Evolutionary conservation across 2,113 vertebrate genomes (phyloP).

Genomic region (Hemiprocne comata): DNA sequence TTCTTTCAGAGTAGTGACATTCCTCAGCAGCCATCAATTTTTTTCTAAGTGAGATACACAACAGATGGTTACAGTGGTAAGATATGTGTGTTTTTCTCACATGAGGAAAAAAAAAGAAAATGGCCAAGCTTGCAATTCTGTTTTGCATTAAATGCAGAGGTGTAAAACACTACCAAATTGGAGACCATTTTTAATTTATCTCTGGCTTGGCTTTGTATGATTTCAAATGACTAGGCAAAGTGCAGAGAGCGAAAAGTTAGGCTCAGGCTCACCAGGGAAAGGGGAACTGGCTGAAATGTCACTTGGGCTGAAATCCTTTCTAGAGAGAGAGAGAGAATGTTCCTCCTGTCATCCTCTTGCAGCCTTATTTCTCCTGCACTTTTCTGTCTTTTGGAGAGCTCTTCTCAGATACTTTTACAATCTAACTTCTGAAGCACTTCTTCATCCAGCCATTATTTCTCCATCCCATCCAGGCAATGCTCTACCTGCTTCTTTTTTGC

Average conservation of each 20-base stretch:
- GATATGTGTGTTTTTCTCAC: background rate
- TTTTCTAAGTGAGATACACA: background rate
- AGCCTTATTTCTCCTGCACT: background rate
- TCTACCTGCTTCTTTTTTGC: background rate
- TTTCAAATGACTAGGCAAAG: background rate
- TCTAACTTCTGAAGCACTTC: background rate
- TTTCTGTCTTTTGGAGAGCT: background rate
- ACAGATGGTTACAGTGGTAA: constrained; percentile 11
- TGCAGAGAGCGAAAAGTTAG: background rate
- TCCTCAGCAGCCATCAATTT: background rate
- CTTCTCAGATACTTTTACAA: background rate
- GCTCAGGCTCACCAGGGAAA: background rate
- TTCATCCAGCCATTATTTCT: background rate
- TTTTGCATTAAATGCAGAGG: constrained; percentile 6
- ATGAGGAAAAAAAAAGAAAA: constrained; percentile 10
- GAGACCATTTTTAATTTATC: constrained; percentile 1
- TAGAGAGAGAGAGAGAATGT: background rate
- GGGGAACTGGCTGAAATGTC: background rate
- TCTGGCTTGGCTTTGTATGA: background rate
- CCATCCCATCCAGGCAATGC: background rate
- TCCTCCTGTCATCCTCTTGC: background rate
- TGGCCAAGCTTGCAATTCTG: constrained; percentile 14
- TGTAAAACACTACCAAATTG: constrained; percentile 23
- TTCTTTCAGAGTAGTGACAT: background rate
- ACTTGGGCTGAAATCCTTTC: background rate